These are phyloP conservation scores for Clepsis dumicolana DNA, from an alignment of 2,888 invertebrate species.

Conservation along the genomic window DNA sequence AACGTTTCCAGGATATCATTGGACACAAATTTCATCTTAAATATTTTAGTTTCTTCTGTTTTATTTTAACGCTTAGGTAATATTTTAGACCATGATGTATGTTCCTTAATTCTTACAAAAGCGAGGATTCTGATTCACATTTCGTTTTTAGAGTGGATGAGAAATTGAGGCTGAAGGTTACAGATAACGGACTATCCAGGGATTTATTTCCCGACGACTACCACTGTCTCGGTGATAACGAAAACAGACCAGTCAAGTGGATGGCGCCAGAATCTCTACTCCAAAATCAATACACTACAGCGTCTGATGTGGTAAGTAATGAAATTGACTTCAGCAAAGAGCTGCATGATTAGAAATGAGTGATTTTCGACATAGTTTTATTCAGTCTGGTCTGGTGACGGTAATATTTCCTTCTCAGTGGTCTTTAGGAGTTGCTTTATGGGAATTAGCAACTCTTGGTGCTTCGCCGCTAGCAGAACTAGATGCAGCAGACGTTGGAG, in stretches of 20 bases:
- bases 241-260: constrained; percentile 98
- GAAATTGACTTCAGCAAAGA: neutral
- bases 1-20: too few relatives aligned
- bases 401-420: constrained; percentile 86
- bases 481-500: constrained; percentile 96
- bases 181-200: constrained; percentile 94
- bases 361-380: neutral
- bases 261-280: constrained; percentile 94
- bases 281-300: constrained; percentile 92
- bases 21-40: too few relatives aligned
- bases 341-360: too few relatives aligned
- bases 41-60: too few relatives aligned
- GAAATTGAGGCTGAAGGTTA: constrained; percentile 92
- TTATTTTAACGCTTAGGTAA: too few relatives aligned
- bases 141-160: constrained; percentile 88
- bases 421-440: constrained; percentile 97
- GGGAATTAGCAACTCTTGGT: constrained; percentile 97
- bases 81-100: neutral
- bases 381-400: neutral
- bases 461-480: constrained; percentile 96
- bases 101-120: too few relatives aligned
- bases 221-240: constrained; percentile 96
- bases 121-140: neutral
- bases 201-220: constrained; percentile 98
- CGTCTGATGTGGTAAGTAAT: constrained; percentile 94